A percentile compares a stretch with the other conserved stretches of the same genome.
Conservation (phyloP, 1,140 invertebrate genomes). For the Sycophila sp. region DNA sequence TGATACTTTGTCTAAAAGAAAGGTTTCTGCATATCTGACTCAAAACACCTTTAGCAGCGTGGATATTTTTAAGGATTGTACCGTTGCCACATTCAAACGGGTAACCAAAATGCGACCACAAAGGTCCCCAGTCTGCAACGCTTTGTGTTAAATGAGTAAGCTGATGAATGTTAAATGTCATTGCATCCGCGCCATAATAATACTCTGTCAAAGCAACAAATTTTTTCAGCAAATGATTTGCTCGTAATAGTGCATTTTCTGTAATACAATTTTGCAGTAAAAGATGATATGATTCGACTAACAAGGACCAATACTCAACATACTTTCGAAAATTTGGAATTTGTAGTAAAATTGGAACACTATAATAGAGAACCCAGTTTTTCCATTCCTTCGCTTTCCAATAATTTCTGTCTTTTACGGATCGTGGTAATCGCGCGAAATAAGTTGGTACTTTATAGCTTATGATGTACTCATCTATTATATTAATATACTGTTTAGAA, state of each 20-base stretch:
- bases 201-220: constrained; percentile 31
- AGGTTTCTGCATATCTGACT: too few species aligned
- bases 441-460: constrained; percentile 17
- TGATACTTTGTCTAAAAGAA: too few species aligned
- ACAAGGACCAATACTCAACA: constrained; percentile 30
- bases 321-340: constrained; percentile 5
- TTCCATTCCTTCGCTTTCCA: constrained; percentile 39
- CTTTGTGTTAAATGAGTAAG: constrained; percentile 16
- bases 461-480: neutral
- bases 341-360: constrained; percentile 24
- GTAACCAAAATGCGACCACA: too few species aligned
- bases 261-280: constrained; percentile 34
- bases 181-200: constrained; percentile 32
- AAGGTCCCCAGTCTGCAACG: too few species aligned
- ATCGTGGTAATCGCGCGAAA: constrained; percentile 20
- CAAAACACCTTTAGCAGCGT: too few species aligned
- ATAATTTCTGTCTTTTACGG: constrained; percentile 27
- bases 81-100: too few species aligned
- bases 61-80: too few species aligned
- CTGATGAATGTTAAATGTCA: constrained; percentile 37
- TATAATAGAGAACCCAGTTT: constrained; percentile 39
- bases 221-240: constrained; percentile 16
- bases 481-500: constrained; percentile 3
- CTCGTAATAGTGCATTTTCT: neutral
- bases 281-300: constrained; percentile 36